Evolutionary conservation across 2,797 vertebrate species (phyloP).

Genomic region (Macroramphosus scolopax): DNA sequence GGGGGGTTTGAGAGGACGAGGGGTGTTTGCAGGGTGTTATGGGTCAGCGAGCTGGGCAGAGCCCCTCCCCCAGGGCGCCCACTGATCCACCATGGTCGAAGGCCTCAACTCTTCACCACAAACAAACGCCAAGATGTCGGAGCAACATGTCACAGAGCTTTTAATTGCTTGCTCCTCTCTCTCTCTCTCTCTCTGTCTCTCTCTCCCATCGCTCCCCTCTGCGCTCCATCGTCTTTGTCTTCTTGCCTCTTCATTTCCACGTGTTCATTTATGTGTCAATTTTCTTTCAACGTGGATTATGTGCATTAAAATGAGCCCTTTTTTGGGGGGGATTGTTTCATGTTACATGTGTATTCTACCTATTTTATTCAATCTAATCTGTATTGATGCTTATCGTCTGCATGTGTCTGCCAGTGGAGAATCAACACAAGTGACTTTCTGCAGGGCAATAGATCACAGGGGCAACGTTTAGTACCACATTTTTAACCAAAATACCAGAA

Average conservation of each 20-base stretch:
- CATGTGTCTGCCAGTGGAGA: too few relatives aligned
- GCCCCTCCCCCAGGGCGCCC: constrained; percentile 65
- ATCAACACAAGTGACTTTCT: too few relatives aligned
- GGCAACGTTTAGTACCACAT: too few relatives aligned
- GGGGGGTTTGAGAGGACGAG: constrained; percentile 62
- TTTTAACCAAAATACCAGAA: too few relatives aligned
- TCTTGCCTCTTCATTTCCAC: neutral
- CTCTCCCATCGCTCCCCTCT: constrained; percentile 27
- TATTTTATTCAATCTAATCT: too few relatives aligned
- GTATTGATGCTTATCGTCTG: too few relatives aligned
- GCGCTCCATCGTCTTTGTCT: constrained; percentile 41
- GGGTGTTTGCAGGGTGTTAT: constrained; percentile 71
- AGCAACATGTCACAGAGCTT: constrained; percentile 75
- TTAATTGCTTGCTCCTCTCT: constrained; percentile 80
- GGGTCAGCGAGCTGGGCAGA: constrained; percentile 77
- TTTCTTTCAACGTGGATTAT: too few relatives aligned
- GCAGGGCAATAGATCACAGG: too few relatives aligned
- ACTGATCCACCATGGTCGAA: constrained; percentile 63
- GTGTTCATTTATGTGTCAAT: too few relatives aligned
- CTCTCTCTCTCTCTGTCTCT: constrained; percentile 48
- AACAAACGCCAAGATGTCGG: constrained; percentile 77
- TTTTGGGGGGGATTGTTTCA: too few relatives aligned
- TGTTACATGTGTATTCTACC: too few relatives aligned
- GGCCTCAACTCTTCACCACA: constrained; percentile 69
- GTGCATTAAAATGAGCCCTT: too few relatives aligned